These are phyloP conservation scores for Grantiella picta DNA, from an alignment of 2,113 vertebrate species.

Conservation along the genomic window DNA sequence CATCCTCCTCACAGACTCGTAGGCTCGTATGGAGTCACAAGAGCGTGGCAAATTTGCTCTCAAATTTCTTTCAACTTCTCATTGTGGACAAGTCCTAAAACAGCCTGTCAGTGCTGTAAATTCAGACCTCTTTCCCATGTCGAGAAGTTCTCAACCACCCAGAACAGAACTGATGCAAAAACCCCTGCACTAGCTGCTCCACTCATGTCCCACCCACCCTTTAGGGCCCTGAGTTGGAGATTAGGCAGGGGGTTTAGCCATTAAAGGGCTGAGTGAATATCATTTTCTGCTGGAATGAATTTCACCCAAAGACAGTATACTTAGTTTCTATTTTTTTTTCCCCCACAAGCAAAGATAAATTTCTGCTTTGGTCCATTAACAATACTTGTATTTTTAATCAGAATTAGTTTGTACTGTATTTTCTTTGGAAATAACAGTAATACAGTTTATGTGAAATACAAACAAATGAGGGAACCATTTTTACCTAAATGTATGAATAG, in stretches of 20 bases:
- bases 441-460: slow-evolving; percentile 66
- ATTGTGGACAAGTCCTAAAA: background rate
- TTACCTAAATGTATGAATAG: slow-evolving; percentile 57
- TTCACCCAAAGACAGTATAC: background rate
- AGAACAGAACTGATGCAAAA: background rate
- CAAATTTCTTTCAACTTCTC: background rate
- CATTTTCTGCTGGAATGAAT: background rate
- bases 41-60: background rate
- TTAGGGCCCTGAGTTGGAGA: background rate
- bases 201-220: background rate
- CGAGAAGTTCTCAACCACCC: background rate
- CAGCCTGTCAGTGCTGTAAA: background rate
- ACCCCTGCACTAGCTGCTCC: background rate
- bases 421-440: slow-evolving; percentile 66
- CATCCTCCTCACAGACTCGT: fast-evolving
- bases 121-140: background rate
- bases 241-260: background rate
- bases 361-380: slow-evolving; percentile 59
- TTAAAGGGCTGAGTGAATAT: background rate
- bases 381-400: slow-evolving; percentile 61
- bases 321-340: background rate
- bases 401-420: slow-evolving; percentile 66
- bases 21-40: fast-evolving
- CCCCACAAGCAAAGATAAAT: slow-evolving; percentile 54
- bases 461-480: slow-evolving; percentile 64